These are phyloP conservation scores for Drosophila fuyamai DNA, from an alignment of 1,140 invertebrate genomes.

Conservation along the genomic window DNA sequence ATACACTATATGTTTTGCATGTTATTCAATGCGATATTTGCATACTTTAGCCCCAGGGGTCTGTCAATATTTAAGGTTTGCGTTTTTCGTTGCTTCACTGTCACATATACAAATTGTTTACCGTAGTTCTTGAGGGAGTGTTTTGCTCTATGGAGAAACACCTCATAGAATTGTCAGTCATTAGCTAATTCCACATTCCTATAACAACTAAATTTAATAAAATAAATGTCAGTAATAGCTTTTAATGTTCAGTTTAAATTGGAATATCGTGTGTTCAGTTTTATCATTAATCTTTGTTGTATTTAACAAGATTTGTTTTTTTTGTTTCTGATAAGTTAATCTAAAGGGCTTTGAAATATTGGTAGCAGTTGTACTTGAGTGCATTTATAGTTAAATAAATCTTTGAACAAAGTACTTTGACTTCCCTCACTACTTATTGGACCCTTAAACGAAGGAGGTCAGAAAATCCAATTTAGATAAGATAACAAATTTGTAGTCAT, in stretches of 20 bases:
- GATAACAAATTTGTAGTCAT: conserved; percentile 5
- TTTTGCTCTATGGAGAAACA: background rate
- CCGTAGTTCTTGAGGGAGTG: conserved; percentile 1
- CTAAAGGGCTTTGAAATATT: background rate
- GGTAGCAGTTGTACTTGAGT: background rate
- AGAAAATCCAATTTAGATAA: conserved; percentile 15
- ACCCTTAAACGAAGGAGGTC: background rate
- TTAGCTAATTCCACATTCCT: background rate
- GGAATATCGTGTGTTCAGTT: conserved; percentile 12
- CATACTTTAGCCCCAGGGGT: conserved; percentile 39
- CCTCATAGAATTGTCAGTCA: background rate
- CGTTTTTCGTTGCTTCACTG: conserved; percentile 1
- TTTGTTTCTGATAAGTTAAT: conserved; percentile 1
- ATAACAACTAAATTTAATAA: background rate
- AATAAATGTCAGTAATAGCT: background rate
- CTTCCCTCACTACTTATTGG: background rate
- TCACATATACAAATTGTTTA: conserved; percentile 26
- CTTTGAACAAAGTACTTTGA: background rate
- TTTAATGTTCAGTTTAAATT: background rate
- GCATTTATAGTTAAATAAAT: conserved; percentile 18
- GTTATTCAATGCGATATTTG: conserved; percentile 23
- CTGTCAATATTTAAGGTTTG: conserved; percentile 15
- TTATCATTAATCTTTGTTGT: conserved; percentile 18
- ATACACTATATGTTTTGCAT: background rate
- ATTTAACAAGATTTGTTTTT: background rate